Base-by-base conservation (phyloP, 2,797 vertebrate genomes). In the Choloepus didactylus region DNA sequence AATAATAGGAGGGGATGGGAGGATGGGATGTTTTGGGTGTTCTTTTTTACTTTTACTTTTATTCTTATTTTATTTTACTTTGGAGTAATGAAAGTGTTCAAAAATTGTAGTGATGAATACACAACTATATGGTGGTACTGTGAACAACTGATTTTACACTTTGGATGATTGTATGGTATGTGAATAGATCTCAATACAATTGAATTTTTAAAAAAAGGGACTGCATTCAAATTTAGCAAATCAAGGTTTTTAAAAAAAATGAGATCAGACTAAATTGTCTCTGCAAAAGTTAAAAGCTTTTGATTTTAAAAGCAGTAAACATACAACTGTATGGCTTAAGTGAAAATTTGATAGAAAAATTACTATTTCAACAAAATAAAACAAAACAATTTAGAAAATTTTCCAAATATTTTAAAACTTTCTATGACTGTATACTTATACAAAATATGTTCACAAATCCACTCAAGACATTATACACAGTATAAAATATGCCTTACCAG, bases 341-440 rank as follows among this genome's bases (percentile, higher is more conserved):
- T 41, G n/a, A 16, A 93, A 93, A 81, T 38, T 59, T 8, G 92
- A 72, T 72, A 73, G 73, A 77, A 62, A 6, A 90, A 81, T 41
- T 93, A 27, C 31, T 93, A 89, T 92, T 83, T 85, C 29, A 87
- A 60, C 31, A 60, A 91, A 83, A 72, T 64, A 72, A 80, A 72
- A 29, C 21, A 79, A 66, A 73, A 70, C 49, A 19, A 76, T 64
- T 88, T 88, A 77, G 31, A 77, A 76, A 64, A 87, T 76, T 76
- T 82, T 79, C 8, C 54, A 89, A 38, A n/a, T 27, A 4, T 35
- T 81, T 79, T 35, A 41, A 19, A 87, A 27, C 16, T 85, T 60
- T 77, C 6, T 77, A 8, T 86, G 51, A 83, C 9, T 79, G 2
- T 72, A 31, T 82, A 56, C 9, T 64, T 81, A 91, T 44, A 92